phyloP scores from a whole-genome alignment of 2,888 invertebrate genomes.

The Dryadula phaetusa region DNA sequence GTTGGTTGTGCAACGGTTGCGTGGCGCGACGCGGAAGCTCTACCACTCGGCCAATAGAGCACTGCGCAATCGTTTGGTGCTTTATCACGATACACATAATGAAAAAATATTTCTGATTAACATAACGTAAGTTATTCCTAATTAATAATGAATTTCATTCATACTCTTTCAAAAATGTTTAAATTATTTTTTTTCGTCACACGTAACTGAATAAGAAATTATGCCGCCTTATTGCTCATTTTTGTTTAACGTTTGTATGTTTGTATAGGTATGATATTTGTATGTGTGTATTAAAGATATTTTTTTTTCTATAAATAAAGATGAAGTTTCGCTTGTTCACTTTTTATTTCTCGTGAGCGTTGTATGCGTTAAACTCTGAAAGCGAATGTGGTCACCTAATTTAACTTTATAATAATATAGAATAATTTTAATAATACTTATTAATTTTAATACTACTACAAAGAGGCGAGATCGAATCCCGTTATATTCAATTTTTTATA shows the following conservation, averaged over 20 bases:
- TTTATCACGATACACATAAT: conserved; percentile 31
- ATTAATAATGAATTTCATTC: conserved; percentile 8
- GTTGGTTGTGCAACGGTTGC: conserved; percentile 39
- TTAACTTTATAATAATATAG: background rate
- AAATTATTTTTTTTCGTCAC: background rate
- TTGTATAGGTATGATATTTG: too few species aligned
- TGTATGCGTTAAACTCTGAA: background rate
- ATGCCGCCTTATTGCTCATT: too few species aligned
- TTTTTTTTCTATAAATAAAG: too few species aligned
- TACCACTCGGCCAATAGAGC: conserved; percentile 80
- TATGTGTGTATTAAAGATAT: too few species aligned
- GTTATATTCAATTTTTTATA: too few species aligned
- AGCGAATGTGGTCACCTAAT: background rate
- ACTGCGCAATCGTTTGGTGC: conserved; percentile 52
- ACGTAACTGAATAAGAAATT: background rate
- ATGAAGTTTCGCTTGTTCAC: too few species aligned
- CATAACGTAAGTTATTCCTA: background rate
- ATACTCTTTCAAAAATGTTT: background rate
- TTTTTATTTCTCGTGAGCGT: background rate
- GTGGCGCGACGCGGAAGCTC: conserved; percentile 73
- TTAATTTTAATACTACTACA: too few species aligned
- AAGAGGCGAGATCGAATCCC: too few species aligned
- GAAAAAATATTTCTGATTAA: conserved; percentile 35
- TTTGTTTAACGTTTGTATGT: too few species aligned
- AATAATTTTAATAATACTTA: background rate